Evolutionary conservation across 2,888 invertebrate species (phyloP), one percentile per base, ranked within the genome.

Genomic region (Eupithecia centaureata): DNA sequence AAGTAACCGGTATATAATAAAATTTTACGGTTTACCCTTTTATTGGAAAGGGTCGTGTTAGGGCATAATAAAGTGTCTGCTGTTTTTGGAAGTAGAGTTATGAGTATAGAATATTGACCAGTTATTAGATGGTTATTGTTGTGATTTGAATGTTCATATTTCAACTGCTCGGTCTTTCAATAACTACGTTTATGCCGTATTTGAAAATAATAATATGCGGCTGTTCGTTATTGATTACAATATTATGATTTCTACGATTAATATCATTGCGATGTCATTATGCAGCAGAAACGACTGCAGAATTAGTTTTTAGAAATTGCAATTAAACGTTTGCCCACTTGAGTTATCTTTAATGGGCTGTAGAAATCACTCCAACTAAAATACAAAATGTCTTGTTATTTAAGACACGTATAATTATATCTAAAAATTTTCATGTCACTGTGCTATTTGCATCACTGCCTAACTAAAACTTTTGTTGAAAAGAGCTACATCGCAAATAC

Each of bases 21-120:
- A 89, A 87, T 89, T 91, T 91, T 90, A 91, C 85, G 87, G 87
- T 88, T 83, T 88, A 86, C 85, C 86, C 89, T 88, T 89, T 88
- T 88, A 89, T 88, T 87, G 86, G 86, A 89, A 84, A 83, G 84
- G 85, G 82, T 86, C 85, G 82, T 84, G 86, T 84, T 84, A 85
- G 82, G 80, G 82, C 83, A 86, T 86, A 84, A 86, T 89, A 88
- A 87, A 89, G 86, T 85, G 82, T 81, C 79, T 83, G 84, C 84
- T 85, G 83, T 47, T 84, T 80, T 79, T 66, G 73, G 81, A 77
- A 71, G 81, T 79, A 71, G 74, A 76, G 71, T 80, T 86, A 84
- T 85, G 85, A 83, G 82, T 86, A 86, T 80, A 81, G 83, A 85
- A 86, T 86, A 84, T 84, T 86, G 59, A 38, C 60, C 63, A 15